Percentiles rank a stretch among this genome's conserved stretches.
phyloP scores from a whole-genome alignment of 2,797 vertebrate genomes.

The Enteromius fasciolatus region DNA sequence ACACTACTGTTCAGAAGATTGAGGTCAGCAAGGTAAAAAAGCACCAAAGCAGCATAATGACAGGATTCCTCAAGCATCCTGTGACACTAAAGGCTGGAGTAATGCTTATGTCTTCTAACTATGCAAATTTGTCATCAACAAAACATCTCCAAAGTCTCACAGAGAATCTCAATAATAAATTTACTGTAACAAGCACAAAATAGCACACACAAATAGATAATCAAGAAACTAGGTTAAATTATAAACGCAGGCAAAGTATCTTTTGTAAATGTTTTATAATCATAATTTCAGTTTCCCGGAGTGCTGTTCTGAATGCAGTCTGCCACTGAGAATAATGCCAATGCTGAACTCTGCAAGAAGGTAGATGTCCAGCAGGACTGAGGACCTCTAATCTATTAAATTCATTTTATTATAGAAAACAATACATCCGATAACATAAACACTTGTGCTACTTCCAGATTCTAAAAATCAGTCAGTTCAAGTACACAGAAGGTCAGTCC shows the following conservation, averaged over 20 bases:
- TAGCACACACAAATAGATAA: not conserved
- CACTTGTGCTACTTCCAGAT: slow-evolving; percentile 41
- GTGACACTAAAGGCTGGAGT: not conserved
- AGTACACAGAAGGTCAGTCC: slow-evolving; percentile 62
- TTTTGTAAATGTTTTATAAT: not conserved
- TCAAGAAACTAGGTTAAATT: not conserved
- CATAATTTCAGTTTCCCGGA: not conserved
- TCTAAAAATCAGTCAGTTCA: slow-evolving; percentile 65
- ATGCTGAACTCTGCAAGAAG: not conserved
- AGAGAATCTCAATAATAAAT: not conserved
- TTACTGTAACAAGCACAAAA: not conserved
- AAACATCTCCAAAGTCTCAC: not conserved
- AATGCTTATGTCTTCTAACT: too few species aligned
- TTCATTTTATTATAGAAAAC: not conserved
- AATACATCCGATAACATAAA: not conserved
- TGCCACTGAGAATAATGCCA: not conserved
- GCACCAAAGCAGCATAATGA: not conserved
- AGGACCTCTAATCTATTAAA: slow-evolving; percentile 5
- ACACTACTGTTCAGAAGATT: not conserved
- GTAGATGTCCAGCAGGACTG: not conserved
- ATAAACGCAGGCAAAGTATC: not conserved
- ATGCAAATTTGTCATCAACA: not conserved
- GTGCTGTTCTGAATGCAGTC: not conserved
- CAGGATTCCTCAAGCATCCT: not conserved
- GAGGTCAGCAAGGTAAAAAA: not conserved